These are phyloP conservation scores for Eulacestoma nigropectus DNA, from an alignment of 2,113 vertebrate species.

Conservation along the genomic window DNA sequence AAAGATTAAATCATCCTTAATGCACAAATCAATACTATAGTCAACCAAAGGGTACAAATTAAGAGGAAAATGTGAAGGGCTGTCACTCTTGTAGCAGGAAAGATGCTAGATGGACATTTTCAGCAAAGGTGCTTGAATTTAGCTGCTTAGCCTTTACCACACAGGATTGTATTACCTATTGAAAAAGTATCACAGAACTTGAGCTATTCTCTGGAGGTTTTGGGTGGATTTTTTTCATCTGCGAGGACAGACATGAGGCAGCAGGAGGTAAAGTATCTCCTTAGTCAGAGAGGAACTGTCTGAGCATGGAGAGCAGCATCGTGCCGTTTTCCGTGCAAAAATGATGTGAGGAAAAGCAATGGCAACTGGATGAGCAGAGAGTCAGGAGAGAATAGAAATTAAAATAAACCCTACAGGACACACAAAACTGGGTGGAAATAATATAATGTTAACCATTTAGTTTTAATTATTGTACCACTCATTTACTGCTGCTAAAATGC, in stretches of 20 bases:
- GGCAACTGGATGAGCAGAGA: background rate
- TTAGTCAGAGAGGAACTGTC: background rate
- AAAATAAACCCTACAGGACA: background rate
- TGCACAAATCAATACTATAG: slow-evolving; percentile 30
- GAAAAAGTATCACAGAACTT: background rate
- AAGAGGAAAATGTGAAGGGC: slow-evolving; percentile 6
- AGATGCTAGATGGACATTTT: background rate
- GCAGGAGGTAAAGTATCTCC: background rate
- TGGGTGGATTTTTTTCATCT: background rate
- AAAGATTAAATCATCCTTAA: slow-evolving; percentile 56
- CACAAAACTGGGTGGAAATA: background rate
- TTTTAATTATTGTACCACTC: background rate
- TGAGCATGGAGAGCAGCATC: background rate
- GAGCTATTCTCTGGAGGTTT: background rate
- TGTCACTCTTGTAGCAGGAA: background rate
- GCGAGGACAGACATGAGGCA: background rate
- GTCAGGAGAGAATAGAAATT: background rate
- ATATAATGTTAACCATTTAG: background rate
- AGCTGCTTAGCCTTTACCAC: background rate
- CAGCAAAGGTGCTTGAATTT: background rate
- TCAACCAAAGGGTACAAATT: slow-evolving; percentile 35
- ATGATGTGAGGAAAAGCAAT: background rate
- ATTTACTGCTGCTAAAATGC: background rate
- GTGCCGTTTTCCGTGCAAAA: background rate
- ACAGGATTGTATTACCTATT: background rate